A percentile compares a stretch with the other conserved stretches of the same genome.
phyloP scores from a whole-genome alignment of 1,140 invertebrate species.

The Listronotus oregonensis region DNA sequence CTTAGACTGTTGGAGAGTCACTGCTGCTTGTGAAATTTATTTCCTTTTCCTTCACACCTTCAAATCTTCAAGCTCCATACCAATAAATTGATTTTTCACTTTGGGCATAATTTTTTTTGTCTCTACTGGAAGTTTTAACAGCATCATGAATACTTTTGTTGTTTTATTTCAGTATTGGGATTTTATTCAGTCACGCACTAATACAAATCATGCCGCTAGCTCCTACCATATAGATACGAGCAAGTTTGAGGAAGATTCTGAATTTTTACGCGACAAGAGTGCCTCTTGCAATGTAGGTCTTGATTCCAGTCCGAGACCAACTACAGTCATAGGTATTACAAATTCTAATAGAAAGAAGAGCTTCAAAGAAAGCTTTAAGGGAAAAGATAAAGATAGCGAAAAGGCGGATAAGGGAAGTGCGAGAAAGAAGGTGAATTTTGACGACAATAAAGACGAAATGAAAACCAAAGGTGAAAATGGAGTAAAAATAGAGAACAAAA shows the following conservation, averaged over 20 bases:
- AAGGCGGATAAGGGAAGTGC: constrained; percentile 23
- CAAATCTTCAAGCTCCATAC: no score
- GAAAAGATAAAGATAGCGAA: constrained; percentile 15
- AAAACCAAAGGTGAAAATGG: constrained; percentile 41
- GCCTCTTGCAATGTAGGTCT: constrained; percentile 74
- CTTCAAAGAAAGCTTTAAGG: constrained; percentile 37
- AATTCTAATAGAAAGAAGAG: constrained; percentile 40
- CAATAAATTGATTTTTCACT: no score
- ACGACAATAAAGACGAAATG: constrained; percentile 43
- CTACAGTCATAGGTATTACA: constrained; percentile 63
- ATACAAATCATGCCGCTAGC: constrained; percentile 58
- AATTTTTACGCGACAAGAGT: constrained; percentile 65
- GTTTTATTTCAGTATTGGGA: constrained; percentile 66
- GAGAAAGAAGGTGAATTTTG: constrained; percentile 53
- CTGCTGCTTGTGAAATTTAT: no score
- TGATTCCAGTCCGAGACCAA: constrained; percentile 67
- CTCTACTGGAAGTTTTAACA: not conserved
- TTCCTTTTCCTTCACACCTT: no score
- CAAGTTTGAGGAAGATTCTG: constrained; percentile 54
- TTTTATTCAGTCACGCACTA: constrained; percentile 65
- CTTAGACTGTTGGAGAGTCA: no score
- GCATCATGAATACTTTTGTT: not conserved
- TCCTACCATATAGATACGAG: constrained; percentile 54
- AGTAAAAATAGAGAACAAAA: constrained; percentile 23
- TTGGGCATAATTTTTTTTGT: no score